A percentile compares a stretch with the other conserved stretches of the same genome.
These are phyloP conservation scores for Corticium candelabrum DNA, from an alignment of 37 sponge, comb jelly and placozoan genomes.

Conservation along the genomic window DNA sequence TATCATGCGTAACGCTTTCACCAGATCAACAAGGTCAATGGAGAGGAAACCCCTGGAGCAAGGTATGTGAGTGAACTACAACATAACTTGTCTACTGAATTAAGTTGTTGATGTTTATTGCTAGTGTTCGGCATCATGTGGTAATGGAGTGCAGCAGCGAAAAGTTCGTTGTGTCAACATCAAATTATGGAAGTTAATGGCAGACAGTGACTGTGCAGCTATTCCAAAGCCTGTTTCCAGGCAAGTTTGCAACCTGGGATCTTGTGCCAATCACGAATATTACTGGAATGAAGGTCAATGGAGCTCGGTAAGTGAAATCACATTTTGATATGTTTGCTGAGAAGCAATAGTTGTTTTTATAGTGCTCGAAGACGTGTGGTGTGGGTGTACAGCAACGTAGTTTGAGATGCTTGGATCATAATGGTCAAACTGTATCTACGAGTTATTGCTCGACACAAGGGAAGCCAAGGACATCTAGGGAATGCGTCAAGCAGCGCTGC, in stretches of 20 bases:
- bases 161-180: not conserved
- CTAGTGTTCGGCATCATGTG: not conserved
- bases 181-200: not conserved
- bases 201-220: not conserved
- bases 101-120: not conserved
- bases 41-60: not conserved
- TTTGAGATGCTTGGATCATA: not conserved
- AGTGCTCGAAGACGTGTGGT: not conserved
- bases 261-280: not conserved
- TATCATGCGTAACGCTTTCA: not conserved
- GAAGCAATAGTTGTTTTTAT: not conserved
- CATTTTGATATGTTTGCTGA: not conserved
- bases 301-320: not conserved
- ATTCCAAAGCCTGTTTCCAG: not conserved
- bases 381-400: not conserved
- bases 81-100: not conserved
- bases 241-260: not conserved
- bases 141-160: not conserved
- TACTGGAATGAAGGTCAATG: not conserved
- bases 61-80: not conserved
- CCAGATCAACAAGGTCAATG: not conserved
- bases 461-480: not conserved
- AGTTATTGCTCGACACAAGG: not conserved
- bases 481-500: not conserved
- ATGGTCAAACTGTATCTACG: not conserved